phyloP scores from a whole-genome alignment of 2,888 invertebrate genomes.

The Apomyelois bistriatella region DNA sequence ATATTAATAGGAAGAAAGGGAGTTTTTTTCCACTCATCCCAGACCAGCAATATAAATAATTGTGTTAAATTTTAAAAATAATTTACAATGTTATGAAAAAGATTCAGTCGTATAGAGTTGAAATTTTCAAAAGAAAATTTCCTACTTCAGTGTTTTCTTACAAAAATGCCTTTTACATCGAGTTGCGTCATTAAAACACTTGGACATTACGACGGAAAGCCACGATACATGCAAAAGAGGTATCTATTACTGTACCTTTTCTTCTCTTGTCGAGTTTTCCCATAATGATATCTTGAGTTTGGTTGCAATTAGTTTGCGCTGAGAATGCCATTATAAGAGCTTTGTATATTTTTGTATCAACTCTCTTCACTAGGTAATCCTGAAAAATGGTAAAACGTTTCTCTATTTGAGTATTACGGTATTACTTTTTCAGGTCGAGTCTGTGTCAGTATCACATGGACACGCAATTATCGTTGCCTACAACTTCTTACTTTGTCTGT shows the following conservation, averaged over 20 bases:
- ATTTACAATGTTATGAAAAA: too few relatives aligned
- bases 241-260: constrained; percentile 80
- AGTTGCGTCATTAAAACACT: not conserved
- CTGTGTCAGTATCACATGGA: too few relatives aligned
- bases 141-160: too few relatives aligned
- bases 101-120: not conserved
- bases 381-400: constrained; percentile 36
- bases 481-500: too few relatives aligned
- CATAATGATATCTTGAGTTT: constrained; percentile 97
- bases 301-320: constrained; percentile 95
- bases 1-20: too few relatives aligned
- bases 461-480: too few relatives aligned
- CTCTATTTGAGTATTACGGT: too few relatives aligned
- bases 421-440: too few relatives aligned
- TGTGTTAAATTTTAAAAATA: too few relatives aligned
- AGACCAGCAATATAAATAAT: too few relatives aligned
- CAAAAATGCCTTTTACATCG: not conserved
- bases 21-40: too few relatives aligned
- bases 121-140: not conserved
- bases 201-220: not conserved
- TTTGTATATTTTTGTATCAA: constrained; percentile 88
- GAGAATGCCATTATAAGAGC: constrained; percentile 95
- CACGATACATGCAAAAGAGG: not conserved
- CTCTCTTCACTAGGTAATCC: constrained; percentile 90
- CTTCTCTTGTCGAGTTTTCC: constrained; percentile 94